Evolutionary conservation across 2,797 vertebrate species (phyloP).

Genomic region (Pseudochromis fuscus): DNA sequence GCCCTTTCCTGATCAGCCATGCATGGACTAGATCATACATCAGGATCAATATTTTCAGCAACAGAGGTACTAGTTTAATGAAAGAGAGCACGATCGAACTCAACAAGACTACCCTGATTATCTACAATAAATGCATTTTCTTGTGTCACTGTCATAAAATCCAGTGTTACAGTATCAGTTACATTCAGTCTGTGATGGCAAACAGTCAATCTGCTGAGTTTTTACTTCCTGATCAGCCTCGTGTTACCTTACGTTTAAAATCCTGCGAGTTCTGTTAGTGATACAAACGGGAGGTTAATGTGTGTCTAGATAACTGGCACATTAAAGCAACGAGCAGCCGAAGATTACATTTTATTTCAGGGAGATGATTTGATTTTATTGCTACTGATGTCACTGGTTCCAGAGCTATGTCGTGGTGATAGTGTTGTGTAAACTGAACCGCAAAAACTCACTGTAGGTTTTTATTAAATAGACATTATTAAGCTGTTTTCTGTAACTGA

Average conservation of each 20-base stretch:
- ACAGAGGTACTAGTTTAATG: neutral
- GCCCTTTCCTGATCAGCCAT: too few species aligned
- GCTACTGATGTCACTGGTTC: conserved; percentile 36
- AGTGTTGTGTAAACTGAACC: conserved; percentile 18
- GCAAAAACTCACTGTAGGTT: conserved; percentile 8
- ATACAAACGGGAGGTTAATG: too few species aligned
- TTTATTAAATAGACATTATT: conserved; percentile 23
- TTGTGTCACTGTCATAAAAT: neutral
- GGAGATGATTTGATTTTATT: conserved; percentile 47
- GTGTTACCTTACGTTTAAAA: conserved; percentile 2
- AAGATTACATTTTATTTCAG: conserved; percentile 15
- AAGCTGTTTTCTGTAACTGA: neutral
- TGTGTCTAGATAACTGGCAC: neutral
- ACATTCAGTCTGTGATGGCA: neutral
- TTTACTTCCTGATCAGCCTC: neutral
- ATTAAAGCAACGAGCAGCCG: neutral
- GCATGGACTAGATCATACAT: neutral
- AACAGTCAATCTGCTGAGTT: neutral
- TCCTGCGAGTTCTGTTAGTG: neutral
- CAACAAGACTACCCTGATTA: neutral
- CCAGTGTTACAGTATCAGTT: neutral
- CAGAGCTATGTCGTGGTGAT: conserved; percentile 36
- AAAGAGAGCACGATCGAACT: neutral
- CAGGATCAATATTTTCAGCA: neutral
- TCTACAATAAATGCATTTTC: neutral